phyloP scores from a whole-genome alignment of 2,888 invertebrate species.

The Mythimna impura region DNA sequence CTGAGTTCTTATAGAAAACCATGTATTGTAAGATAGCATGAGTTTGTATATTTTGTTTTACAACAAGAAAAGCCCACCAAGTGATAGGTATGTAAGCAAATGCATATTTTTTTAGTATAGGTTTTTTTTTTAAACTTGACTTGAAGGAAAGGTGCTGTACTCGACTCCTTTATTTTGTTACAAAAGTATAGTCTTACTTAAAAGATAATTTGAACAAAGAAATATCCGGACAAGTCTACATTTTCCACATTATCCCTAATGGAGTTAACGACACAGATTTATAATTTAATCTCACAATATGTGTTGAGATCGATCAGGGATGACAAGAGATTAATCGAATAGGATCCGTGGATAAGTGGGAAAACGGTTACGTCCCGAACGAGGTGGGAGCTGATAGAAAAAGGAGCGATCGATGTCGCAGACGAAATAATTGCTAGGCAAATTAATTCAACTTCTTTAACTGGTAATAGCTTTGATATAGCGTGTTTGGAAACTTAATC shows the following conservation, averaged over 20 bases:
- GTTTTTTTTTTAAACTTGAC: too few species aligned
- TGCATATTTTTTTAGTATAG: too few species aligned
- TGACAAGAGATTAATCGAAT: conserved; percentile 28
- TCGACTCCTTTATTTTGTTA: too few species aligned
- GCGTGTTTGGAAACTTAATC: background rate
- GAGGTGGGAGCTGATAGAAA: background rate
- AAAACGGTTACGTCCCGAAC: conserved; percentile 11
- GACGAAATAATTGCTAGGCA: conserved; percentile 13
- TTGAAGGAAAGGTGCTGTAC: too few species aligned
- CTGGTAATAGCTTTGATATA: conserved; percentile 6
- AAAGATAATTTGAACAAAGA: too few species aligned
- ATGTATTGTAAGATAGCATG: background rate
- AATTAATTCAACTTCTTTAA: conserved; percentile 30
- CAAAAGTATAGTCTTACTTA: too few species aligned
- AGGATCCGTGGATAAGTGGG: conserved; percentile 24
- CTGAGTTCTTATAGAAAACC: background rate
- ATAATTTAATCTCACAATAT: conserved; percentile 39
- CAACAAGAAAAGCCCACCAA: too few species aligned
- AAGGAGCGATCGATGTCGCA: conserved; percentile 11
- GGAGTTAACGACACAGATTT: conserved; percentile 29
- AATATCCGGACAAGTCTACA: background rate
- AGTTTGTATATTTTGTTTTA: background rate
- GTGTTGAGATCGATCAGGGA: conserved; percentile 37
- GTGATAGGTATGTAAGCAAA: too few species aligned
- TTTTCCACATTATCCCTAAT: background rate